Evolutionary conservation across 2,888 invertebrate genomes (phyloP).

Genomic region (Urechis unicinctus): DNA sequence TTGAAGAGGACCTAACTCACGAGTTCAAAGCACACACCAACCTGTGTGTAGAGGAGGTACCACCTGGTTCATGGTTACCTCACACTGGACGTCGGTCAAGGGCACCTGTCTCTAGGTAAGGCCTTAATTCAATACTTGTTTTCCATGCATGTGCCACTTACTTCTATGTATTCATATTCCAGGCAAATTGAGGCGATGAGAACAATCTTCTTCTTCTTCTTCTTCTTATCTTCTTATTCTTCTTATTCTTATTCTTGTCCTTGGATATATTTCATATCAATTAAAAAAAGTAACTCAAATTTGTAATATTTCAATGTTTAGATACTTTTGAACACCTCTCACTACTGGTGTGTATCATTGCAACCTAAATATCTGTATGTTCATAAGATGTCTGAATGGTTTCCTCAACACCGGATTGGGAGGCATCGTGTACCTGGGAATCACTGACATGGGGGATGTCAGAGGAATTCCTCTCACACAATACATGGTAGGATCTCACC

Average conservation of each 20-base stretch:
- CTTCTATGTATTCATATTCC: no score
- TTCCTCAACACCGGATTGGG: slow-evolving; percentile 50
- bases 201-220: no score
- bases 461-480: slow-evolving; percentile 41
- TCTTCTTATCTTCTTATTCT: neutral
- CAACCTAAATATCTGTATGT: no score
- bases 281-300: no score
- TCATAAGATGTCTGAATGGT: slow-evolving; percentile 45
- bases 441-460: slow-evolving; percentile 42
- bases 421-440: slow-evolving; percentile 49
- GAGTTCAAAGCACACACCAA: slow-evolving; percentile 47
- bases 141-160: no score
- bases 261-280: no score
- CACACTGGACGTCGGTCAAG: slow-evolving; percentile 1
- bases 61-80: slow-evolving; percentile 29
- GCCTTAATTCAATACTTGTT: no score
- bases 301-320: no score
- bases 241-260: neutral
- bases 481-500: slow-evolving; percentile 34
- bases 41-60: slow-evolving; percentile 34
- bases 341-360: no score
- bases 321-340: no score
- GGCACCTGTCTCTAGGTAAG: slow-evolving; percentile 12
- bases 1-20: slow-evolving; percentile 41
- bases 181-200: no score